Base-by-base conservation (phyloP, 2,888 invertebrate genomes). In the Stratiomys singularior region DNA sequence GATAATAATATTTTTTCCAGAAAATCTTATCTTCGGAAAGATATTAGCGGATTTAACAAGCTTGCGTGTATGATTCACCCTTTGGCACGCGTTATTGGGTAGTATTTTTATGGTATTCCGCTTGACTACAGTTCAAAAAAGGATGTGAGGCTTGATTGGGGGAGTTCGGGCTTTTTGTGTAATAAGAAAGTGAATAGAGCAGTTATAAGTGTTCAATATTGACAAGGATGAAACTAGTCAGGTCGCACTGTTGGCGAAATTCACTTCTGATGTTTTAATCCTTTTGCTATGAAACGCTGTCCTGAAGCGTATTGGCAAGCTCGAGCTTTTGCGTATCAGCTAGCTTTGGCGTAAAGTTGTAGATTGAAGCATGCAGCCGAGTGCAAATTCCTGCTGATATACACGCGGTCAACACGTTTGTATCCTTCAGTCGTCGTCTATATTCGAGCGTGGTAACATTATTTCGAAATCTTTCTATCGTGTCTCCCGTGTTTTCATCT, bases 301-400 rank as follows among this genome's bases (percentile, higher is more conserved):
- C 7, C 15, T 5, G 5, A 63, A 25, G 28, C 15, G 27, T 64
- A 27, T 25, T 60, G 0, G 23, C 23, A 60, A 60, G 60, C 60
- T 25, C 23, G 11, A 60, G 60, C 60, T 60, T 60, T 60, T 18
- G 21, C 9, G 25, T 25, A 60, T 60, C 60, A 52, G 52, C 25
- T 60, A 64, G 44, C 21, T 67, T 67, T n/a, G 23, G 37, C 46
- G 67, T 67, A 37, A 27, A 21, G 67, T 44, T 67, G 67, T 67
- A 67, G 18, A 37, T 37, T 21, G 25, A 11, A 15, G 25, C 64
- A n/a, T 28, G 64, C 44, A 25, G 60, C 67, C 37, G 23, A 44
- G 44, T 67, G 37, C 67, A 67, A 67, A 21, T 30, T 60, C 15
- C 23, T 25, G 23, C 44, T 44, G 67, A 67, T 67, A 67, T 67